Percentiles rank a stretch among this genome's conserved stretches.
Conservation (phyloP, 2,113 vertebrate genomes). For the Pelobates fuscus region DNA sequence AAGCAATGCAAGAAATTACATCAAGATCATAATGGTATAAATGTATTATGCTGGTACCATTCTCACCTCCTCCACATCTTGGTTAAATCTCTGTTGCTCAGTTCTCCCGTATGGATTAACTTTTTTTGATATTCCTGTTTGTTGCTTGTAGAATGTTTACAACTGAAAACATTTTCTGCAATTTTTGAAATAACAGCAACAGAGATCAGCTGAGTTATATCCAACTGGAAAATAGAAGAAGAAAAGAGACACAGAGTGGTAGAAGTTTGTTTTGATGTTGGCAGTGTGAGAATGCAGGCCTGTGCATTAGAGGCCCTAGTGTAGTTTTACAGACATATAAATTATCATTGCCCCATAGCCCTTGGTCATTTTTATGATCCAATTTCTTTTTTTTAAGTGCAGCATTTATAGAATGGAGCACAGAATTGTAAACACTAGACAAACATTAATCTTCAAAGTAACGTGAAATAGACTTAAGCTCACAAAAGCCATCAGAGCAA, state of each 20-base stretch:
- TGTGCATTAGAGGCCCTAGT: constrained; percentile 63
- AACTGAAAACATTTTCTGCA: constrained; percentile 18
- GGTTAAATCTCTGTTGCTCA: neutral
- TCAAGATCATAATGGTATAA: no score
- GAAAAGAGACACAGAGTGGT: constrained; percentile 36
- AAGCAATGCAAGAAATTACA: no score
- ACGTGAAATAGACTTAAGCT: constrained; percentile 59
- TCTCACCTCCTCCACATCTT: no score
- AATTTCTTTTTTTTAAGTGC: constrained; percentile 62
- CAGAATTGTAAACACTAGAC: constrained; percentile 60
- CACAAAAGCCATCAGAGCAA: constrained; percentile 52
- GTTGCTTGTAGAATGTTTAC: constrained; percentile 28
- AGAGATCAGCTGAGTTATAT: constrained; percentile 34
- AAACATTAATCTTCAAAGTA: constrained; percentile 59
- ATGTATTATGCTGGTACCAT: no score
- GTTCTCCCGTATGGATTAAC: neutral
- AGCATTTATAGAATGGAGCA: constrained; percentile 59
- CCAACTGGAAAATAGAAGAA: constrained; percentile 39
- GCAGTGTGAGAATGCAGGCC: constrained; percentile 58
- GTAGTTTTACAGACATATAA: constrained; percentile 62
- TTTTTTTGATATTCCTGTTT: constrained; percentile 7
- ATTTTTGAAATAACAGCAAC: constrained; percentile 42
- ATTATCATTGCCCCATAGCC: constrained; percentile 67
- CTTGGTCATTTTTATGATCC: constrained; percentile 62
- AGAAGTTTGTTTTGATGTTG: constrained; percentile 60